Conservation (phyloP, 2,888 invertebrate species). For the Bembecia ichneumoniformis region DNA sequence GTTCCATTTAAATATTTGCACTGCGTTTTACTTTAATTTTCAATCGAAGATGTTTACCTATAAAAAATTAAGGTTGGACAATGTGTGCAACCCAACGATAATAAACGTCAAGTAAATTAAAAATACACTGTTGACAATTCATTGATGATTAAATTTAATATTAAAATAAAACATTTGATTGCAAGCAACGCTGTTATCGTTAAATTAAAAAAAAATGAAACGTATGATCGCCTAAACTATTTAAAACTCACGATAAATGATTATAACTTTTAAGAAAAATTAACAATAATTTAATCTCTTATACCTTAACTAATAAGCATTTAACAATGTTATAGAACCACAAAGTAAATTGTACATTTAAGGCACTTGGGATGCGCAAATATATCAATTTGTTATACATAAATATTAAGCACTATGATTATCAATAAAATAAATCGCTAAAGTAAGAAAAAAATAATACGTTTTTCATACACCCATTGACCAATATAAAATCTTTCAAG, state of each 20-base stretch:
- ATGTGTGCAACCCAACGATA: too few species aligned
- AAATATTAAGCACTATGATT: slow-evolving; percentile 60
- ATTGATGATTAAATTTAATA: too few species aligned
- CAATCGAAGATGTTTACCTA: too few species aligned
- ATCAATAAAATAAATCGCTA: slow-evolving; percentile 46
- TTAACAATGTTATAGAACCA: slow-evolving; percentile 65
- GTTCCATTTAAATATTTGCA: too few species aligned
- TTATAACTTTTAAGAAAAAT: slow-evolving; percentile 62
- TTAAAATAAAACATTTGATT: too few species aligned
- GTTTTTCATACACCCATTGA: slow-evolving; percentile 47
- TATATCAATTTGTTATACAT: slow-evolving; percentile 44
- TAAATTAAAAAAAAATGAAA: background rate
- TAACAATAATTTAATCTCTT: slow-evolving; percentile 72
- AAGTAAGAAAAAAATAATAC: slow-evolving; percentile 16
- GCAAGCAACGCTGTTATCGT: too few species aligned
- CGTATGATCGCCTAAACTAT: background rate
- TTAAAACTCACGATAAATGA: background rate
- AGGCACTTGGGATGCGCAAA: slow-evolving; percentile 67
- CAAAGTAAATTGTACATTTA: slow-evolving; percentile 61
- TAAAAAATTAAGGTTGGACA: too few species aligned
- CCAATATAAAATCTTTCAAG: slow-evolving; percentile 24
- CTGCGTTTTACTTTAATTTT: too few species aligned
- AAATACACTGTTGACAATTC: too few species aligned
- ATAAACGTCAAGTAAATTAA: too few species aligned
- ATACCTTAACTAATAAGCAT: slow-evolving; percentile 60